Evolutionary conservation across 2,797 vertebrate species (phyloP), one percentile per base, ranked within the genome.

Genomic region (Onychomys leucogaster): DNA sequence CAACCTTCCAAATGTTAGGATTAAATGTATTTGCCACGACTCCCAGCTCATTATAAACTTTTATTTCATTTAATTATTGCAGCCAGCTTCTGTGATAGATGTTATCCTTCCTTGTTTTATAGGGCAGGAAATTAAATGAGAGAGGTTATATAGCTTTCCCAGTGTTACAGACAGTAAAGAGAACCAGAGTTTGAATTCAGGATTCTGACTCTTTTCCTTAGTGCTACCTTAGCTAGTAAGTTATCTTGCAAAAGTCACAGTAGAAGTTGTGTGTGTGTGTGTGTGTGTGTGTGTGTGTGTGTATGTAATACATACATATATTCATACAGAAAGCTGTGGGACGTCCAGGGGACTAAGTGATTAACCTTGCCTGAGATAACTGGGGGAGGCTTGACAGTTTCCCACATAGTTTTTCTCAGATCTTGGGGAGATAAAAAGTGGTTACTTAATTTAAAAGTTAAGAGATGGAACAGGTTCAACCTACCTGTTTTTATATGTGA

Each of bases 311-410:
- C 13, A 17, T 27, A 27, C 25, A 65, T 29, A 65, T 27, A 34
- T 49, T 9, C 78, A 90, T n/a, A 78, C 11, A 84, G 23, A 84
- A 86, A 84, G 10, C 80, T 89, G 43, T 89, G 83, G 90, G 61
- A 91, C 94, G 49, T 77, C 57, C 78, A 92, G 94, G 52, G 89
- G 87, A 97, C 83, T 83, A 93, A 92, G 86, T 97, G 96, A 97
- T 89, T 97, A 96, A 92, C 46, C 65, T 16, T 95, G 77, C 67
- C 81, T 96, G 96, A 43, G 94, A 97, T 76, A 96, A 43, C 61
- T 94, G 89, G 94, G 90, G 90, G 94, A 94, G 95, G 82, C 63
- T 76, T 92, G 97, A 94, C 21, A 81, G 69, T 97, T 96, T 90
- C 77, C 78, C 65, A 65, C 32, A 81, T 94, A 88, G 81, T 84